phyloP scores from a whole-genome alignment of 2,888 invertebrate species.

The Brenthis daphne region DNA sequence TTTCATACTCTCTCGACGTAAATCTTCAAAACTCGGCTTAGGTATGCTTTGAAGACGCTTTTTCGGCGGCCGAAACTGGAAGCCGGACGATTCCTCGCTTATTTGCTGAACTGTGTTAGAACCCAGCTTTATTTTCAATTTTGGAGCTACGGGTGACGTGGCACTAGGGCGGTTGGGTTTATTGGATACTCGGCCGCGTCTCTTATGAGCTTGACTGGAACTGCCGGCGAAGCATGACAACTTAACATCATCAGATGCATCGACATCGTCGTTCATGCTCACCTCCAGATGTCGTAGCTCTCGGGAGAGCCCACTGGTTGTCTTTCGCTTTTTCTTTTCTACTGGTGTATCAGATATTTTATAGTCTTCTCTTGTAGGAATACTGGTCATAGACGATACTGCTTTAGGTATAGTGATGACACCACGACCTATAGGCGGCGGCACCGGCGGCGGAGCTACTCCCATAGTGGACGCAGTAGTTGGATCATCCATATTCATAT shows the following conservation, averaged over 20 bases:
- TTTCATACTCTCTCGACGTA: slow-evolving; percentile 93
- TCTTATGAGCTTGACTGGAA: slow-evolving; percentile 55
- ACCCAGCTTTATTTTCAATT: slow-evolving; percentile 90
- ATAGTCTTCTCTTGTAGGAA: slow-evolving; percentile 93
- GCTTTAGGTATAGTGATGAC: slow-evolving; percentile 93
- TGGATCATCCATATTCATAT: slow-evolving; percentile 92
- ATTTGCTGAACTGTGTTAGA: slow-evolving; percentile 80
- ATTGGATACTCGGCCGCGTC: slow-evolving; percentile 58
- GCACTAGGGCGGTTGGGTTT: slow-evolving; percentile 54
- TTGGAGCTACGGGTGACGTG: slow-evolving; percentile 80
- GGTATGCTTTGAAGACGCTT: slow-evolving; percentile 86
- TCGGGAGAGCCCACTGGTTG: slow-evolving; percentile 77
- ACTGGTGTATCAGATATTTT: slow-evolving; percentile 85
- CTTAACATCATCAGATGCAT: slow-evolving; percentile 65
- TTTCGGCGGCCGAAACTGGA: slow-evolving; percentile 88
- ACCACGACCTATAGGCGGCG: slow-evolving; percentile 84
- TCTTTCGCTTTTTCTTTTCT: slow-evolving; percentile 86
- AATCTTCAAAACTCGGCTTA: slow-evolving; percentile 89
- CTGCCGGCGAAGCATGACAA: slow-evolving; percentile 53
- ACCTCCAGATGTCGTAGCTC: slow-evolving; percentile 85
- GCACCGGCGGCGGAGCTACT: slow-evolving; percentile 79
- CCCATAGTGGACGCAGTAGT: slow-evolving; percentile 77
- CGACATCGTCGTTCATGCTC: slow-evolving; percentile 80
- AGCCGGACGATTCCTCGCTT: slow-evolving; percentile 73
- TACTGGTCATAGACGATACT: slow-evolving; percentile 93